Conservation (phyloP, 30 jellyfish, hydroid and myxozoan species). For the Catostylus mosaicus region DNA sequence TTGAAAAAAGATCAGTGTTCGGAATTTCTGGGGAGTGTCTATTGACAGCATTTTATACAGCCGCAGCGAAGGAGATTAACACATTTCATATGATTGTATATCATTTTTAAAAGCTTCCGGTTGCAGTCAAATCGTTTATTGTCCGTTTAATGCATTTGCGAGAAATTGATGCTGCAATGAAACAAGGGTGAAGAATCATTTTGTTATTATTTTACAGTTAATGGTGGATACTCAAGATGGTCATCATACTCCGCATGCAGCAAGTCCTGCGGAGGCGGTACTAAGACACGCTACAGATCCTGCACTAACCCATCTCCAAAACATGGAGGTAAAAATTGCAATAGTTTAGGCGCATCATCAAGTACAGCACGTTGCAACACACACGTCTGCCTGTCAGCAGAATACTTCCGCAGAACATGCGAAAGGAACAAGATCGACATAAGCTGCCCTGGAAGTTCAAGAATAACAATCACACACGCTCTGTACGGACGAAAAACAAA, state of each 20-base stretch:
- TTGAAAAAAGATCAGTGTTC: too few species aligned
- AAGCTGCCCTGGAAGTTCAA: conserved; percentile 31
- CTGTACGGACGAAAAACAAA: conserved; percentile 50
- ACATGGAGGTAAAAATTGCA: conserved; percentile 54
- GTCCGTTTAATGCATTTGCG: too few species aligned
- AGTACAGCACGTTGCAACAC: conserved; percentile 16
- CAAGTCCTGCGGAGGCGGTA: conserved; percentile 71
- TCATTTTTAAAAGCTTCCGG: too few species aligned
- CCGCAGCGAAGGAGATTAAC: too few species aligned
- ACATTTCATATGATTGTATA: too few species aligned
- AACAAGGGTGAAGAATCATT: background rate
- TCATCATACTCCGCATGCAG: conserved; percentile 46
- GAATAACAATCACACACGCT: conserved; percentile 48
- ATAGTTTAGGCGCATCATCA: conserved; percentile 17
- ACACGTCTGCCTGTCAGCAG: conserved; percentile 35
- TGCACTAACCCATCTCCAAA: conserved; percentile 59
- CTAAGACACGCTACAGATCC: conserved; percentile 33
- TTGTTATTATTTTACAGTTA: conserved; percentile 33
- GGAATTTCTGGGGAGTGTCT: too few species aligned
- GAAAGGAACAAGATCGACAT: background rate
- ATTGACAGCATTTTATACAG: too few species aligned
- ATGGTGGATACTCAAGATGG: conserved; percentile 72
- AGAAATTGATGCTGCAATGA: too few species aligned
- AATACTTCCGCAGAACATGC: conserved; percentile 6
- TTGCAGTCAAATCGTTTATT: too few species aligned